Evolutionary conservation across 2,888 invertebrate species (phyloP), one percentile per base, ranked within the genome.

Genomic region (Orthonevra nobilis): DNA sequence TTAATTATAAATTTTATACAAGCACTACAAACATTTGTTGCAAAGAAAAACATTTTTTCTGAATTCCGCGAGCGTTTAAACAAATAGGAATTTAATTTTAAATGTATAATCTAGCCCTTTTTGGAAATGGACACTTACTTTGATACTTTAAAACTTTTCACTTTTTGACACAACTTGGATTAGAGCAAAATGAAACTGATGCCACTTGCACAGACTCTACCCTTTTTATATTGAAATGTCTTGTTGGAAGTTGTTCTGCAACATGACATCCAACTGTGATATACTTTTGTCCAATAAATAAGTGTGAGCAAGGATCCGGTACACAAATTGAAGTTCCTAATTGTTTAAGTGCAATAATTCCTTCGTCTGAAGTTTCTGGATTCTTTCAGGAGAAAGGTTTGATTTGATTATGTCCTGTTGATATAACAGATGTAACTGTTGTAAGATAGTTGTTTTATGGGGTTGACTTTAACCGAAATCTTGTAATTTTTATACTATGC

Each of bases 341-440:
- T 79, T 79, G 60, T 20, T 79, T 79, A 79, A 79, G 77, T 72
- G 77, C 77, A 64, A n/a, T n/a, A n/a, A 2, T 46, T 12, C 40
- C 19, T 46, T 9, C 32, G 12, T 38, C 5, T 7, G 14, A 15
- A 14, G 12, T 14, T 10, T 48, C 14, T 20, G 30, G n/a, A 20
- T 30, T 38, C 6, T 52, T 40, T 54, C 28, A 48, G 30, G 73
- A 38, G 12, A 44, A 36, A 15, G 9, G 10, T 26, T 34, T 73
- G 12, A 73, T 58, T 58, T 58, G 15, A 58, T 64, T 58, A 28
- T 36, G 9, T 3, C 3, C 5, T 23, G 23, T 23, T 23, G 23
- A 3, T 23, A n/a, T n/a, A n/a, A n/a, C n/a, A n/a, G n/a, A n/a
- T n/a, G n/a, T n/a, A n/a, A n/a, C n/a, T n/a, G n/a, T n/a, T n/a